Evolutionary conservation across 2,888 invertebrate genomes (phyloP).

Genomic region (Pteria penguin): DNA sequence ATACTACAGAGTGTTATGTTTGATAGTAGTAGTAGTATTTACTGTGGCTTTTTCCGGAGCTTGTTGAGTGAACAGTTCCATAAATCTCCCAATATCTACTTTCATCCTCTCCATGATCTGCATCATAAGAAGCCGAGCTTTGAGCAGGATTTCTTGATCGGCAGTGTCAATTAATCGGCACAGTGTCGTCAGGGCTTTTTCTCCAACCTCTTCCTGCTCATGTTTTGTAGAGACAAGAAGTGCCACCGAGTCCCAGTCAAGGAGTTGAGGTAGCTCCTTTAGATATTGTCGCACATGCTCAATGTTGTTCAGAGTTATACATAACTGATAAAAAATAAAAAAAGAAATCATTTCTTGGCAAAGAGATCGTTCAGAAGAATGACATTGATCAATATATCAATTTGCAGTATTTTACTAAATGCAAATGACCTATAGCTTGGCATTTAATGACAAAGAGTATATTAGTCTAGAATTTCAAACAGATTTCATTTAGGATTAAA

Average conservation of each 20-base stretch:
- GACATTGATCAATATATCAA: not conserved
- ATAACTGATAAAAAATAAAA: constrained; percentile 64
- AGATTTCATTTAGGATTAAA: too few species aligned
- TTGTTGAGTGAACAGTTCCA: constrained; percentile 65
- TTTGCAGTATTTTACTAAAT: not conserved
- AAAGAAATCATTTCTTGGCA: not conserved
- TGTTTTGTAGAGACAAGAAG: constrained; percentile 63
- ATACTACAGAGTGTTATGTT: too few species aligned
- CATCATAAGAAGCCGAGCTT: constrained; percentile 58
- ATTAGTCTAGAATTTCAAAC: too few species aligned
- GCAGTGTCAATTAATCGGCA: constrained; percentile 61
- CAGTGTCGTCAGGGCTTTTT: constrained; percentile 60
- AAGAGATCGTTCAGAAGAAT: too few species aligned
- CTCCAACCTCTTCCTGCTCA: constrained; percentile 66
- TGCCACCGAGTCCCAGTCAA: constrained; percentile 66
- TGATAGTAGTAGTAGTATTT: too few species aligned
- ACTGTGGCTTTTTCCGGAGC: constrained; percentile 69
- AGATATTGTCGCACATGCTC: constrained; percentile 75
- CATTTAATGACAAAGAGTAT: not conserved
- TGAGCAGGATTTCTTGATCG: constrained; percentile 67
- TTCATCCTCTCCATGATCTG: constrained; percentile 72
- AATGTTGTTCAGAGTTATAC: constrained; percentile 78
- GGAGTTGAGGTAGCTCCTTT: constrained; percentile 64
- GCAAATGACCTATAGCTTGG: not conserved
- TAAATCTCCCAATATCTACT: constrained; percentile 66